Conservation (phyloP, 2,797 vertebrate genomes). For the Notolabrus celidotus region DNA sequence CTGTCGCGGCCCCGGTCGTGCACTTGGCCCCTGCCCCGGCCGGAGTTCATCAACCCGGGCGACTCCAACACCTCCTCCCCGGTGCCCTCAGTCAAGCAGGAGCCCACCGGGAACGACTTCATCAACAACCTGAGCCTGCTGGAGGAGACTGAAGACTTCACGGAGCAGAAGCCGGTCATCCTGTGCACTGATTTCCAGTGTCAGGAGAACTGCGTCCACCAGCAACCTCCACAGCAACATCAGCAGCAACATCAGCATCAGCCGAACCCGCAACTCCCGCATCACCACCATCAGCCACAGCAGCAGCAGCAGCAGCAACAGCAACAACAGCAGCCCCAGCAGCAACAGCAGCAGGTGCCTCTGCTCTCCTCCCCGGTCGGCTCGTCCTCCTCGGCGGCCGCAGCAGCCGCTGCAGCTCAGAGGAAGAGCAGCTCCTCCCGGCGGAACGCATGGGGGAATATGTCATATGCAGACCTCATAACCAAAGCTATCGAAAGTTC, state of each 20-base stretch:
- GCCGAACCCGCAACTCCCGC: conserved; percentile 78
- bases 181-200: conserved; percentile 90
- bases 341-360: conserved; percentile 86
- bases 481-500: conserved; percentile 98
- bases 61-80: conserved; percentile 94
- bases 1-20: conserved; percentile 95
- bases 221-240: conserved; percentile 75
- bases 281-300: conserved; percentile 66
- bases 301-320: conserved; percentile 81
- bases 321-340: too few relatives aligned
- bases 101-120: conserved; percentile 87
- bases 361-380: conserved; percentile 87
- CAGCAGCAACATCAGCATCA: conserved; percentile 57
- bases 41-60: conserved; percentile 91
- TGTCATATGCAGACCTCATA: conserved; percentile 98
- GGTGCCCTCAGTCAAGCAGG: conserved; percentile 89
- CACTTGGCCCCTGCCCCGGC: conserved; percentile 96
- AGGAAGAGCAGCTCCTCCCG: conserved; percentile 96
- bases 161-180: conserved; percentile 81
- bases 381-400: conserved; percentile 82
- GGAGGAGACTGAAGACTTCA: conserved; percentile 93
- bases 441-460: conserved; percentile 97
- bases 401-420: conserved; percentile 85
- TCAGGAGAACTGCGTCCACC: conserved; percentile 87
- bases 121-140: conserved; percentile 91